These are phyloP conservation scores for Tiphia femorata DNA, from an alignment of 2,888 invertebrate species.

Conservation along the genomic window DNA sequence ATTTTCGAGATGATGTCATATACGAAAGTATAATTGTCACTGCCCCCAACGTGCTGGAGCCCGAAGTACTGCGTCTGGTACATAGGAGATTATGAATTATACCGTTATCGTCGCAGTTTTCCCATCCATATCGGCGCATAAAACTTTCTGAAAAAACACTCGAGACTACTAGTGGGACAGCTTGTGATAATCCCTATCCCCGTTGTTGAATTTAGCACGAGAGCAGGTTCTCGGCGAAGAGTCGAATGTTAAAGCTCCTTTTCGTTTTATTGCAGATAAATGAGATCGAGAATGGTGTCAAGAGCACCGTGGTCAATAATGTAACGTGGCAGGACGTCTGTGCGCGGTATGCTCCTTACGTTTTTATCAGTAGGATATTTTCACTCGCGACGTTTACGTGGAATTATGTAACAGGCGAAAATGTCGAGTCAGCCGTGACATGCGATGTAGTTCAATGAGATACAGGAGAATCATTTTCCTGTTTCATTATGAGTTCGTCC, in stretches of 20 bases:
- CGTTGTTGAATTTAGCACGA: too few species aligned
- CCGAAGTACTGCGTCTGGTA: constrained; percentile 62
- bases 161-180: too few species aligned
- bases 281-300: constrained; percentile 55
- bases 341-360: constrained; percentile 62
- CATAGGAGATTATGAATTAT: constrained; percentile 43
- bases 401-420: background rate
- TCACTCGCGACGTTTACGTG: background rate
- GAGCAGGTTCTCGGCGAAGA: too few species aligned
- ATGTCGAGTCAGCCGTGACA: background rate
- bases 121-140: too few species aligned
- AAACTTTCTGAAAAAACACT: too few species aligned
- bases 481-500: background rate
- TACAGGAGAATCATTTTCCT: background rate
- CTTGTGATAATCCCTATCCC: too few species aligned
- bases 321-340: constrained; percentile 64
- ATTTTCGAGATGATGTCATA: constrained; percentile 64
- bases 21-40: constrained; percentile 65
- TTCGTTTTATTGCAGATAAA: constrained; percentile 54
- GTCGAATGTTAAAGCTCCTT: too few species aligned
- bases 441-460: too few species aligned
- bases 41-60: constrained; percentile 64
- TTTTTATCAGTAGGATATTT: background rate
- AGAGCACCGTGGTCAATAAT: constrained; percentile 53
- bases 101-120: constrained; percentile 33